Base-by-base conservation (phyloP, 2,888 invertebrate genomes). In the Tolmerus cingulatus region DNA sequence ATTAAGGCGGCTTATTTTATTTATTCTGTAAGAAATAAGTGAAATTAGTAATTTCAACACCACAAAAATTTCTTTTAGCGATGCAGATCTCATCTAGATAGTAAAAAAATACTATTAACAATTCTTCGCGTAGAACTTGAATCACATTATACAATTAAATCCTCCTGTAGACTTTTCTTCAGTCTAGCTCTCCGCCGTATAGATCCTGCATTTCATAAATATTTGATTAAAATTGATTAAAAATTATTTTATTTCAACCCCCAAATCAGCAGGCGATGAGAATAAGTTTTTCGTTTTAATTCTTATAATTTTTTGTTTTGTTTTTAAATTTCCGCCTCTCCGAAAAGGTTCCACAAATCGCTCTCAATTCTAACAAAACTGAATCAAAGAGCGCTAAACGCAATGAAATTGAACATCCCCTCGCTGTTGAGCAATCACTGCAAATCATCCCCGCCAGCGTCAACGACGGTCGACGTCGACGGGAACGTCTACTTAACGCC, bases 341-440 rank as follows among this genome's bases (percentile, higher is more conserved):
- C 46, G 84, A 74, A 88, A 89, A 92, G 92, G 90, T 93, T 92
- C 91, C 92, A 91, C 91, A 93, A 93, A 92, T 92, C 93, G 91
- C 91, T 91, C 91, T 92, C 92, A 91, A 92, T 92, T 91, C 91
- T 92, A 89, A 93, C 91, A 92, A 92, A 92, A 91, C 91, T 92
- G 89, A 92, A 92, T 92, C 92, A 92, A 89, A 92, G 91, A 91
- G 91, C 92, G 88, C 89, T 91, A 88, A 92, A 91, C 74, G 91
- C 90, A 87, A 92, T 93, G 91, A 92, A 92, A 90, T 90, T 92
- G 89, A 91, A 91, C 90, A 92, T 92, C 89, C 91, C 92, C 19
- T 88, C 91, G 87, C 88, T 90, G 89, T 89, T 90, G 55, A 90
- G 90, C 74, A 90, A 57, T 86, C 81, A 81, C 43, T 43, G 19